These are phyloP conservation scores for Grus americana DNA, from an alignment of 2,113 vertebrate genomes.

Conservation along the genomic window DNA sequence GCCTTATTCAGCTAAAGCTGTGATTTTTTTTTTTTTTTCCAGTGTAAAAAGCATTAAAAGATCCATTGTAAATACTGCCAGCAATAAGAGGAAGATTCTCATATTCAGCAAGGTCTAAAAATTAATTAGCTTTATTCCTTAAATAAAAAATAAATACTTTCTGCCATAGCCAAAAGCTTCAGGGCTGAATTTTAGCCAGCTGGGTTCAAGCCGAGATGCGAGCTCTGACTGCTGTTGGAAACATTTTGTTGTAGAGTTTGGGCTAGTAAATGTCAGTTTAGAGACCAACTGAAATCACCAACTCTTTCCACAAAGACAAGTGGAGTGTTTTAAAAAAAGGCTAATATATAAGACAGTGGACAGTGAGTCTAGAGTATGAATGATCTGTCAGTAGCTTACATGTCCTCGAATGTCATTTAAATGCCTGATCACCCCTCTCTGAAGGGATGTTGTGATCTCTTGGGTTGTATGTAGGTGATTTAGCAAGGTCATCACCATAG, in stretches of 20 bases:
- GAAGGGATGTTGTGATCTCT: neutral
- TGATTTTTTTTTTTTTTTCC: too few relatives aligned
- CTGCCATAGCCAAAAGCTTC: neutral
- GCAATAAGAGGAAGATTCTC: neutral
- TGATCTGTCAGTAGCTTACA: neutral
- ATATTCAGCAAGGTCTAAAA: neutral
- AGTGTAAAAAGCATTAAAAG: neutral
- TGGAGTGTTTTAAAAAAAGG: neutral
- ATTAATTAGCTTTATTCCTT: conserved; percentile 15
- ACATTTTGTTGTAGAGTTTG: neutral
- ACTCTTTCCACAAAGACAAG: neutral
- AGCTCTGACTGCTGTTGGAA: conserved; percentile 5
- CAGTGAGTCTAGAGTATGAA: neutral
- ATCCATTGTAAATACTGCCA: neutral
- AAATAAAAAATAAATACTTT: neutral
- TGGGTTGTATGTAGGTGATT: neutral
- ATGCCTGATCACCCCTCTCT: neutral
- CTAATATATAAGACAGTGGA: too few relatives aligned
- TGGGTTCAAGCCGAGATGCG: neutral
- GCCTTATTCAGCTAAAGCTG: conserved; percentile 35
- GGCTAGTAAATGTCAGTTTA: neutral
- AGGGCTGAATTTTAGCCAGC: neutral
- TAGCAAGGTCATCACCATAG: neutral
- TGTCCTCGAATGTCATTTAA: neutral
- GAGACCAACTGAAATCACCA: neutral